Conservation (phyloP, 2,797 vertebrate genomes). For the Dicrostonyx torquatus region DNA sequence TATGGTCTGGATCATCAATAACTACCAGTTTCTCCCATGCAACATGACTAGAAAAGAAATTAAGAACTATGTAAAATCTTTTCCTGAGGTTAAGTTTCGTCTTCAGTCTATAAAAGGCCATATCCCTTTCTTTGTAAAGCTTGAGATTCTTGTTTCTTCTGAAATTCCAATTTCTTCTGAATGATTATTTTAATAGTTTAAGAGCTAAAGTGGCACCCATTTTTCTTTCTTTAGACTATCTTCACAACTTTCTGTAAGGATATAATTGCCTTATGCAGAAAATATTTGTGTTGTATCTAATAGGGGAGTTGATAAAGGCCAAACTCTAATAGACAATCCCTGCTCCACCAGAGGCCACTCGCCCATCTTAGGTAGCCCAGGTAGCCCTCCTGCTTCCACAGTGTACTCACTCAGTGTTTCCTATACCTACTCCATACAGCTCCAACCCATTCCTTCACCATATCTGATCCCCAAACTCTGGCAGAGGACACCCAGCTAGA, state of each 20-base stretch:
- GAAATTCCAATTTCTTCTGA: neutral
- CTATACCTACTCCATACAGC: no score
- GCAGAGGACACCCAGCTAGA: no score
- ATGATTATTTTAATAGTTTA: neutral
- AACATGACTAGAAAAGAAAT: neutral
- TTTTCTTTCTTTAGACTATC: neutral
- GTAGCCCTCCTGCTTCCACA: no score
- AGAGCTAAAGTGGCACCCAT: neutral
- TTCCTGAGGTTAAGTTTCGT: neutral
- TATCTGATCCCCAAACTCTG: no score
- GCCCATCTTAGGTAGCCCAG: no score
- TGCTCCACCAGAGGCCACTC: no score
- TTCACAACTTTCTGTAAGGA: neutral
- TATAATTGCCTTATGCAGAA: neutral
- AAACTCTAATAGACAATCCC: no score
- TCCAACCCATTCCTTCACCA: no score
- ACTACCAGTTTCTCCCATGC: neutral
- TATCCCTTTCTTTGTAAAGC: no score
- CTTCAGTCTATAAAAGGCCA: no score
- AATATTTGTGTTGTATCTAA: neutral
- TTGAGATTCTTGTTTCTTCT: no score
- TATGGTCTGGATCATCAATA: neutral
- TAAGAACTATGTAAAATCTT: neutral
- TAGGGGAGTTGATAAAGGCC: neutral
- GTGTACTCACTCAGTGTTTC: no score